A percentile compares a stretch with the other conserved stretches of the same genome.
phyloP scores from a whole-genome alignment of 2,888 invertebrate species.

The Drepanosiphum platanoidis region DNA sequence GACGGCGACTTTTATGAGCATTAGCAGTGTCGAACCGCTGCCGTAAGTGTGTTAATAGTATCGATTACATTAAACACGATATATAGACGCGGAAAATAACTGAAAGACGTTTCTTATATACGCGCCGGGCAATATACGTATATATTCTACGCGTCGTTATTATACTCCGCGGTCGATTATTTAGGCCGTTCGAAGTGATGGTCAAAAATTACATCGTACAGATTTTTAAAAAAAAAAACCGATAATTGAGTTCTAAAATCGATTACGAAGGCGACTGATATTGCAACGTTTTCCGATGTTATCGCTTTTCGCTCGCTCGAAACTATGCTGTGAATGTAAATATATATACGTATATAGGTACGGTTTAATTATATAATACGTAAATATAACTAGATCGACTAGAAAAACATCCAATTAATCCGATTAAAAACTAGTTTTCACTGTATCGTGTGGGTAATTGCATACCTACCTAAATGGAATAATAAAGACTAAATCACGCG shows the following conservation, averaged over 20 bases:
- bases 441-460: background rate
- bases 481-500: background rate
- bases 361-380: no score
- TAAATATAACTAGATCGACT: no score
- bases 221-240: no score
- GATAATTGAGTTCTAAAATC: background rate
- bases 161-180: no score
- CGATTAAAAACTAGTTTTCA: background rate
- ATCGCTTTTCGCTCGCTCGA: background rate
- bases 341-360: no score
- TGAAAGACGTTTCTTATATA: background rate
- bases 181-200: no score
- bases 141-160: no score
- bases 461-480: background rate
- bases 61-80: background rate
- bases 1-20: background rate
- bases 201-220: no score
- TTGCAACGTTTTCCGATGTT: background rate
- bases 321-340: background rate
- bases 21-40: background rate
- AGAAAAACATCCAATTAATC: background rate
- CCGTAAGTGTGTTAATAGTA: background rate
- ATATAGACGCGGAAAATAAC: background rate
- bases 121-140: no score
- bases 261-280: background rate